Evolutionary conservation across 2,888 invertebrate species (phyloP), one percentile per base, ranked within the genome.

Genomic region (Linnaemya vulpina): DNA sequence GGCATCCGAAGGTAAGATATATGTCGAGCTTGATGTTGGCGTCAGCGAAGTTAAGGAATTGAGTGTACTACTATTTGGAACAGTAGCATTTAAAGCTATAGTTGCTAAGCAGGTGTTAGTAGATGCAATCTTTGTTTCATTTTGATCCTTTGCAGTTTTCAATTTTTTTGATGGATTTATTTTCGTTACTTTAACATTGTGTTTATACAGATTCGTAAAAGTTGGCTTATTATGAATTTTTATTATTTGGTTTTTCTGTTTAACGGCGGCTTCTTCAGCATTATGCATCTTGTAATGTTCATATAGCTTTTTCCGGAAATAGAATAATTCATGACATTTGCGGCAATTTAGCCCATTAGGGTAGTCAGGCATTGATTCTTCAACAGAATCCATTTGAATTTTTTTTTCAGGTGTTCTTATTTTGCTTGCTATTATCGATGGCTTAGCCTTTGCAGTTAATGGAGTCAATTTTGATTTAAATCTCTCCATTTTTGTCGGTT

Each of bases 1-100:
- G 17, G 89, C 91, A 86, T 91, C 91, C 0, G 89, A 89, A 1
- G 91, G 91, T 82, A 91, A 65, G 1, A 78, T 83, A 10, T 85
- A 85, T 1, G 85, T 89, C 0, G 90, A 89, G 73, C 63, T 90
- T 87, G 63, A 89, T 77, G 35, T 88, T 87, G 43, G 89, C 88
- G 65, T 90, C 87, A 87, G 87, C 84, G 25, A 89, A 83, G 71
- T 88, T 84, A 63, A 22, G 9, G 67, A 22, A 74, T 60, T 77
- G 2, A 25, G 3, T 9, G 58, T 51, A 1, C 1, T 65, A 20
- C 30, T 76, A 46, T 77, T 79, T 5, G 58, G 35, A 13, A 73
- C 22, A 10, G 70, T 2, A 5, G 60, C 62, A 51, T 53, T 76
- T 73, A 55, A 88, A 87, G 74, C 20, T 51, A 82, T 58, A 17